These are phyloP conservation scores for Platycnemis pennipes DNA, from an alignment of 2,888 invertebrate species.

Conservation along the genomic window DNA sequence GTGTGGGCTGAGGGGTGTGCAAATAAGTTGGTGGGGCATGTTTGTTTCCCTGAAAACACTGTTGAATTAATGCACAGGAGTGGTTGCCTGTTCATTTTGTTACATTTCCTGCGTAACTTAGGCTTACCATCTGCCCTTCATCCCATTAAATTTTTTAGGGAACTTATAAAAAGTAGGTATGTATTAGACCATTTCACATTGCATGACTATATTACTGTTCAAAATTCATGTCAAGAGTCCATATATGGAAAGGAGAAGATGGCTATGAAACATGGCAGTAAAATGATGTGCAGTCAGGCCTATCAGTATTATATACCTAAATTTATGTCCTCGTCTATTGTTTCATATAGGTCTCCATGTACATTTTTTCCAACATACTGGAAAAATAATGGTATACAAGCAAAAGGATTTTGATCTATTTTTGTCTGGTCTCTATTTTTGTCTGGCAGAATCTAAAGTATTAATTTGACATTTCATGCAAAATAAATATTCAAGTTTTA, in stretches of 20 bases:
- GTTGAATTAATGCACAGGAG: slow-evolving; percentile 16
- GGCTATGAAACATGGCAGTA: background rate
- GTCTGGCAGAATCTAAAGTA: too few species aligned
- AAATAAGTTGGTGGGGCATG: slow-evolving; percentile 4
- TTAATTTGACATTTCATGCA: too few species aligned
- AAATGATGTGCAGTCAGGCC: background rate
- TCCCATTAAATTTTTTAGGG: background rate
- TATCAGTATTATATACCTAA: background rate
- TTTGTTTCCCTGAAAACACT: background rate
- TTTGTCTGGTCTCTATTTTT: background rate
- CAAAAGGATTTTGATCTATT: background rate
- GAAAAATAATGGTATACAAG: background rate
- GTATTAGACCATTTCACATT: background rate
- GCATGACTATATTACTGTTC: background rate
- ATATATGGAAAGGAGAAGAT: background rate
- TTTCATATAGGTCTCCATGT: background rate
- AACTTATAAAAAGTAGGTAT: background rate
- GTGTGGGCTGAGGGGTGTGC: slow-evolving; percentile 70
- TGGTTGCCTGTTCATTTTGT: slow-evolving; percentile 42
- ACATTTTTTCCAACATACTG: background rate
- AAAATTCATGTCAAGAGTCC: background rate
- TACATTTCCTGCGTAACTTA: background rate
- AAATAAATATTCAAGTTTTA: background rate
- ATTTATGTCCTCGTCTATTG: background rate
- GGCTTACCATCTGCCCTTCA: background rate